Evolutionary conservation across 2,113 vertebrate genomes (phyloP).

Genomic region (Lasiurus borealis): DNA sequence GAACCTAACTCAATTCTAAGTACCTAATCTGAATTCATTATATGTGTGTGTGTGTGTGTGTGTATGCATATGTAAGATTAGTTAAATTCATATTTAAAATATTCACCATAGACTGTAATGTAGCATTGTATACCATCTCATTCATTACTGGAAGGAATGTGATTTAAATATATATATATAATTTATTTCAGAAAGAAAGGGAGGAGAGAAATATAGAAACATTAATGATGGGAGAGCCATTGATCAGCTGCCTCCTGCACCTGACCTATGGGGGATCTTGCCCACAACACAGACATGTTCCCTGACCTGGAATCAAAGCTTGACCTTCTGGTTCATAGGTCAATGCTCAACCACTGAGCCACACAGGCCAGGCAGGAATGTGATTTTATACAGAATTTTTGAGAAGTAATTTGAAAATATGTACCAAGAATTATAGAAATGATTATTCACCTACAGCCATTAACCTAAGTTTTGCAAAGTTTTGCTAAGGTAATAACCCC

Average conservation of each 20-base stretch:
- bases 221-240: no score
- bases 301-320: no score
- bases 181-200: no score
- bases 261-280: fast-evolving
- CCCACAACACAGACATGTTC: no score
- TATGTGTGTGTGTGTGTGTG: no score
- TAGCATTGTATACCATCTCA: not conserved
- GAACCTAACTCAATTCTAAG: not conserved
- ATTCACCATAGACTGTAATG: not conserved
- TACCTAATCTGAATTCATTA: not conserved
- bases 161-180: not conserved
- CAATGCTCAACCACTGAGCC: no score
- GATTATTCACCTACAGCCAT: not conserved
- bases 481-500: not conserved
- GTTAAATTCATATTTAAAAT: conserved; percentile 14
- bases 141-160: not conserved
- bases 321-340: no score
- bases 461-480: not conserved
- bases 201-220: no score
- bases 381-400: conserved; percentile 37
- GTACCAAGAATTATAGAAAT: not conserved
- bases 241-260: no score
- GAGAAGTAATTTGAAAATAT: conserved; percentile 39
- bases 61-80: not conserved
- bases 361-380: not conserved